Evolutionary conservation across 1,140 invertebrate genomes (phyloP), one percentile per base, ranked within the genome.

Genomic region (Habropoda laboriosa): DNA sequence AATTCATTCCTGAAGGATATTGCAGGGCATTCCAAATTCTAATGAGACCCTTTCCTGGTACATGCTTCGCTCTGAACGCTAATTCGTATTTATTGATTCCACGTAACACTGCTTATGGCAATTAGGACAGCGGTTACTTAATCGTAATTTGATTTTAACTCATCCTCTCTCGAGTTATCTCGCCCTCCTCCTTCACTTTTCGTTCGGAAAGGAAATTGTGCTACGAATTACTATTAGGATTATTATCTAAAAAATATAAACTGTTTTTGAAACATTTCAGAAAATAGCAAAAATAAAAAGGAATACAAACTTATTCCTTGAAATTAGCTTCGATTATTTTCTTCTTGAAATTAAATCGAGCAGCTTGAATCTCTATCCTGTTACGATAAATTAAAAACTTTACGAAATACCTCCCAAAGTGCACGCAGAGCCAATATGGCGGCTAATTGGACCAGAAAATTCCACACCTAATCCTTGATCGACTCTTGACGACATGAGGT

Each of bases 381-480:
- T n/a, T n/a, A 21, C 53, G 21, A 61, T 38, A 51, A 51, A 51
- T 24, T 35, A n/a, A 47, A 13, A 61, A 30, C 4, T 5, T 24
- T 61, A 38, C 4, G 12, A 32, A 32, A 57, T 6, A 4, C 2
- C 6, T 4, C 16, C 3, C 3, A 16, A 7, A 18, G 40, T 13
- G 40, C 35, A 35, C 13, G 27, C 18, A 18, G 38, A 57, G 27
- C 16, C 13, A 8, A 30, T 35, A 42, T 30, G 16, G 3, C 40
- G 13, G 10, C 47, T 73, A 61, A 73, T 73, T 73, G 57, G 55
- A 24, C 3, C 30, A 49, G 38, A 61, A 73, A 49, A 73, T 73
- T 73, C 70, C 35, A 35, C 18, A n/a, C 16, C 38, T 73, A 38
- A 61, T 73, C 57, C 57, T 32, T 45, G 55, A n/a, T 47, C 70